A percentile compares a stretch with the other conserved stretches of the same genome.
Conservation (phyloP, 2,113 vertebrate genomes). For the Pachycephala philippinensis region DNA sequence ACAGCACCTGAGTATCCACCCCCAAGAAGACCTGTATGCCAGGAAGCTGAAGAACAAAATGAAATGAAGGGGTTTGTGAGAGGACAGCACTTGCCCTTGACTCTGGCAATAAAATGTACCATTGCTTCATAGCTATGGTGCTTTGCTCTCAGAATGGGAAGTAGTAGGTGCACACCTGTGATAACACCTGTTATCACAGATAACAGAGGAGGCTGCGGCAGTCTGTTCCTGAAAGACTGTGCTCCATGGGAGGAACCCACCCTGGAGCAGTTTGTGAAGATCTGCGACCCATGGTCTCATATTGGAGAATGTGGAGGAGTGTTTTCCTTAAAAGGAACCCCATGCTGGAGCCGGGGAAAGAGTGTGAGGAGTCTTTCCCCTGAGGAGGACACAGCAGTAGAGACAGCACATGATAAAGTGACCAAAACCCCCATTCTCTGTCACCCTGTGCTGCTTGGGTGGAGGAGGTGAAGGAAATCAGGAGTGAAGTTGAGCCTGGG, state of each 20-base stretch:
- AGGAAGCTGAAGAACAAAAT: background rate
- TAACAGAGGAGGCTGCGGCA: background rate
- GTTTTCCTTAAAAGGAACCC: background rate
- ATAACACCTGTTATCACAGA: background rate
- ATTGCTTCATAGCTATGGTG: background rate
- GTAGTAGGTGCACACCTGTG: too few relatives aligned
- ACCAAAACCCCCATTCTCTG: background rate
- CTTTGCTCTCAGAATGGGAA: background rate
- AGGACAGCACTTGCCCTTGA: background rate
- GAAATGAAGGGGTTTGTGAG: background rate
- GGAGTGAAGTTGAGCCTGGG: background rate
- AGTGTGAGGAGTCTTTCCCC: background rate
- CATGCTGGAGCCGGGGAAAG: background rate
- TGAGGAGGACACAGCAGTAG: background rate
- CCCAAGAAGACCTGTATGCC: background rate
- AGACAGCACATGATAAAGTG: background rate
- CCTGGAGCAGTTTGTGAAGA: background rate
- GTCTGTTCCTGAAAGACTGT: background rate
- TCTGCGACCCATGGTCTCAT: background rate
- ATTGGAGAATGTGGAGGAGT: background rate
- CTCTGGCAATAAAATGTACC: background rate
- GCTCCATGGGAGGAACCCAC: background rate
- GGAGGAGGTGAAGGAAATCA: background rate
- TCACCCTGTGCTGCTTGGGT: background rate
- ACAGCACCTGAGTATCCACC: fast-evolving